Evolutionary conservation across 1,140 invertebrate genomes (phyloP).

Genomic region (Brachionus paranguensis): DNA sequence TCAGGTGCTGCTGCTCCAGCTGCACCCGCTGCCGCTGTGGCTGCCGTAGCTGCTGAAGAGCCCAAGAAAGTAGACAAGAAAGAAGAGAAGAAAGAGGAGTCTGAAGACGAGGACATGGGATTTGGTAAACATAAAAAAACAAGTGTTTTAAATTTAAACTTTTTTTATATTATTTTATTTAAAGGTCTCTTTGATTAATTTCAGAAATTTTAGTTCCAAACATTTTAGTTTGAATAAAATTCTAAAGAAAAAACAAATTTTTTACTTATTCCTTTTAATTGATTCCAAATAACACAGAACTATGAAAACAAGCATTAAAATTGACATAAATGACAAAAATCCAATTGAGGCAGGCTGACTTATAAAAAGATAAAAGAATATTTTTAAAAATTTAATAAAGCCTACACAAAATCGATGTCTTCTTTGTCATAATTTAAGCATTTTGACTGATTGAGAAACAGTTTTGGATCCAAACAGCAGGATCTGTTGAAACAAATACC

Average conservation of each 20-base stretch:
- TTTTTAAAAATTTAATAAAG: background rate
- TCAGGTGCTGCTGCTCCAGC: constrained; percentile 78
- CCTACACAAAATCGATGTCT: background rate
- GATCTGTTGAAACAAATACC: background rate
- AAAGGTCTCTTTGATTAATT: background rate
- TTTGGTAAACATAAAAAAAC: constrained; percentile 58
- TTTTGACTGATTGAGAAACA: background rate
- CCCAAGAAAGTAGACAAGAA: constrained; percentile 63
- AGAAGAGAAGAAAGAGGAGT: constrained; percentile 68
- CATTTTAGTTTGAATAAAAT: constrained; percentile 4
- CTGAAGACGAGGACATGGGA: constrained; percentile 88
- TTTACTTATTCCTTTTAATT: background rate
- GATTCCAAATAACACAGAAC: background rate
- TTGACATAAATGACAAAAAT: background rate
- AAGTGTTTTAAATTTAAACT: background rate
- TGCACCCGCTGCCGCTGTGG: constrained; percentile 63
- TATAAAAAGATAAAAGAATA: background rate
- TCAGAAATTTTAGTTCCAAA: background rate
- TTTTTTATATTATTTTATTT: background rate
- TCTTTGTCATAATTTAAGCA: background rate
- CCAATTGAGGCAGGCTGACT: background rate
- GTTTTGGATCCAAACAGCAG: background rate
- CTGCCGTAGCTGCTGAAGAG: constrained; percentile 50
- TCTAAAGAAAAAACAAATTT: background rate
- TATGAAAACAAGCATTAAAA: background rate